Base-by-base conservation (phyloP, 1,140 invertebrate genomes). In the Bombus vancouverensis region DNA sequence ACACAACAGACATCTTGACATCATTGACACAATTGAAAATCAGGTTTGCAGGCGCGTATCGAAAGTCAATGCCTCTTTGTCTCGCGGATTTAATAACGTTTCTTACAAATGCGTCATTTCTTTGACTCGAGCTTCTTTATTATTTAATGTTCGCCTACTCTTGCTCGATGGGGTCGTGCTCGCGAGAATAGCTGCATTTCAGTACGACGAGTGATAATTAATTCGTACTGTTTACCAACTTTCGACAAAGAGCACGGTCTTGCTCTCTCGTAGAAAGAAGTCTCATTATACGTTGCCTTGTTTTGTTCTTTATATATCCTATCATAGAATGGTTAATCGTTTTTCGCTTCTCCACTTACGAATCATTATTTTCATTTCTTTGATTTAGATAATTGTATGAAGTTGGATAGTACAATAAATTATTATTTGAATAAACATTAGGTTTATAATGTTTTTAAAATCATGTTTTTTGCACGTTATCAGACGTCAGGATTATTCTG, bases 201-300 rank as follows among this genome's bases (percentile, higher is more conserved):
- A 3, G 34, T 37, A n/a, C n/a, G 59, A 81, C 80, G 22, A 65
- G 71, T 77, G 66, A 70, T 78, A 84, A 79, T 88, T 88, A 80
- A 88, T 75, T 57, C 76, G 65, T 71, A 68, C 53, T 53, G 87
- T 88, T 88, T 84, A 42, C 77, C 32, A 15, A 87, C 70, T 83
- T 87, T 28, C 71, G 15, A 83, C 75, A 53, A 83, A 83, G 44
- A 68, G 15, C 77, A 34, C 8, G 25, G 10, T 28, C 25, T 80
- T 53, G 39, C n/a, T 59, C 32, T 34, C 12, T 25, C 25, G 34
- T 32, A 15, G 10, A 74, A 74, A 44, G 39, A 44, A 62, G 13
- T 39, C 18, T 57, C 28, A n/a, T 18, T 12, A 9, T 62, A 68
- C 18, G 22, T 34, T 25, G 28, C 32, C 34, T 13, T 37, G 68